Evolutionary conservation across 2,888 invertebrate species (phyloP), one percentile per base, ranked within the genome.

Genomic region (Drosophila cognata): DNA sequence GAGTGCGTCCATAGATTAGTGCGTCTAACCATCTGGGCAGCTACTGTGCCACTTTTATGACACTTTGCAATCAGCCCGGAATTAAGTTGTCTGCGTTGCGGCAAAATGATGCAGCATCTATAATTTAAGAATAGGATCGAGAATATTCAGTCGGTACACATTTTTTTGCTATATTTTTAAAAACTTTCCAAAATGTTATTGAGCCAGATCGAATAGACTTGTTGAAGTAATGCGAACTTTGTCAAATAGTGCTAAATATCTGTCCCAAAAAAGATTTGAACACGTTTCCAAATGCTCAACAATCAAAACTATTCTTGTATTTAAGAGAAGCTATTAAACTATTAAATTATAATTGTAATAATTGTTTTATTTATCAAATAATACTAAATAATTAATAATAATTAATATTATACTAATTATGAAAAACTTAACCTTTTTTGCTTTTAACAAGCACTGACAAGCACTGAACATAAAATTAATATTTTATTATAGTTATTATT

Each of bases 1-100:
- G 62, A 86, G 72, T 88, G 86, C 73, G 59, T 85, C 72, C 51
- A 65, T 51, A 68, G 75, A 79, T 78, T 65, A 62, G 16, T 46
- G 60, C 52, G 21, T 62, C 46, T 74, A 71, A 79, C 71, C 51
- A 70, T 57, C 57, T 48, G 72, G 79, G 75, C 78, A 52, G 78
- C 50, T 36, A 61, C 61, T 77, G 74, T 58, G 63, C 60, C 68
- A 72, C 31, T 79, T 73, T 76, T 80, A 63, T 80, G 80, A 79
- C 79, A 79, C 79, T 79, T 69, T 64, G 51, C 61, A n/a, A 10
- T 29, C 56, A 35, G 61, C 38, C 58, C 71, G 5, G 7, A 50
- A 55, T 74, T 67, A 63, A 62, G 29, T 11, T 51, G 43, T 10
- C 41, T 31, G 48, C 52, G 46, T 52, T 56, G 67, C 46, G 52